Conservation (phyloP, 1,140 invertebrate species). For the Delia radicum region DNA sequence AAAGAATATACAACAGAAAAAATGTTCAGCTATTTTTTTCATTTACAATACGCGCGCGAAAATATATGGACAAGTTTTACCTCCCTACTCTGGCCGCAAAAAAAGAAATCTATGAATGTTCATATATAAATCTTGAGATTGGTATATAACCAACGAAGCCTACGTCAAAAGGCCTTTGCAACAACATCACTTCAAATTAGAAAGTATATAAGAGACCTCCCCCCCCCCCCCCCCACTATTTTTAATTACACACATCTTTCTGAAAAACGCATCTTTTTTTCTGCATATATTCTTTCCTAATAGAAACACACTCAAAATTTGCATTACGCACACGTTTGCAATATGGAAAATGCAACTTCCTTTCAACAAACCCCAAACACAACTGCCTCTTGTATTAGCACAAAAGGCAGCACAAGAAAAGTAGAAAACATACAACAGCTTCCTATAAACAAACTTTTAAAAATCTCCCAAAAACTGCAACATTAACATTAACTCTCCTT, state of each 20-base stretch:
- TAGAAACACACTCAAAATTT: neutral
- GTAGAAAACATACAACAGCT: neutral
- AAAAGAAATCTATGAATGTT: neutral
- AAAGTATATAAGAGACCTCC: too few relatives aligned
- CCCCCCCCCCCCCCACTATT: neutral
- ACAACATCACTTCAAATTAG: too few relatives aligned
- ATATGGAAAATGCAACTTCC: neutral
- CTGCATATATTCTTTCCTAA: neutral
- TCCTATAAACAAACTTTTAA: neutral
- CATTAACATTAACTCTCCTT: neutral
- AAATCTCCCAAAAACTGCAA: neutral
- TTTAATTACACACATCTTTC: too few relatives aligned
- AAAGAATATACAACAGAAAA: neutral
- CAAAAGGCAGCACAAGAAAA: neutral
- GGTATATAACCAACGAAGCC: neutral
- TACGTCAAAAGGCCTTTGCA: neutral
- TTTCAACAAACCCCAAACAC: neutral
- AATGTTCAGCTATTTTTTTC: neutral
- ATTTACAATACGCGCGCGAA: slow-evolving; percentile 11
- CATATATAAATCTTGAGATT: neutral
- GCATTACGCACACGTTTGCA: neutral
- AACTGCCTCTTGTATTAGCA: neutral
- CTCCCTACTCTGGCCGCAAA: neutral
- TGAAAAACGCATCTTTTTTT: neutral
- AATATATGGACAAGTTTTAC: too few relatives aligned